phyloP scores from a whole-genome alignment of 2,888 invertebrate species.

The Nomada fucata region DNA sequence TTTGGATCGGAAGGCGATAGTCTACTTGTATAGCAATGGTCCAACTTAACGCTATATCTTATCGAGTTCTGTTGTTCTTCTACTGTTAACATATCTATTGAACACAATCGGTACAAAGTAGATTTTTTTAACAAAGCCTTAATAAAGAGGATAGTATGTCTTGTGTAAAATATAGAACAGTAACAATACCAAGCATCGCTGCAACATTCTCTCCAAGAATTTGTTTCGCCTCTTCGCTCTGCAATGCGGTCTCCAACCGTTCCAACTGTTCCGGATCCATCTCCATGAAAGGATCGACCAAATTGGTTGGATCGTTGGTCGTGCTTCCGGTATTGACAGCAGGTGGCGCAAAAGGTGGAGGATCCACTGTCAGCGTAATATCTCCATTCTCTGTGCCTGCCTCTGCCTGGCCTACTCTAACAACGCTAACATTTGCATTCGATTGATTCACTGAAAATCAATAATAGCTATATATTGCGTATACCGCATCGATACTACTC shows the following conservation, averaged over 20 bases:
- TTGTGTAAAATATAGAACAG: slow-evolving; percentile 5
- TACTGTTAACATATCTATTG: slow-evolving; percentile 83
- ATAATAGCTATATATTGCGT: not conserved
- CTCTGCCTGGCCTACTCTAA: slow-evolving; percentile 80
- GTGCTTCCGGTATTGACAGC: slow-evolving; percentile 52
- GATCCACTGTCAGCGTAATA: slow-evolving; percentile 82
- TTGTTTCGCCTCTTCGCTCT: slow-evolving; percentile 85
- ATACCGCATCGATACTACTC: too few relatives aligned
- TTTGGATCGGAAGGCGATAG: slow-evolving; percentile 86
- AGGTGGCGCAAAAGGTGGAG: slow-evolving; percentile 73
- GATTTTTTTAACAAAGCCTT: not conserved
- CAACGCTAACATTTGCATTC: slow-evolving; percentile 82
- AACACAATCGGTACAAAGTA: too few relatives aligned
- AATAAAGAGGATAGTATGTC: too few relatives aligned
- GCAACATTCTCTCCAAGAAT: slow-evolving; percentile 85
- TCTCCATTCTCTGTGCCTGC: slow-evolving; percentile 78
- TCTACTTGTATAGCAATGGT: slow-evolving; percentile 91
- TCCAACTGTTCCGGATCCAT: slow-evolving; percentile 85
- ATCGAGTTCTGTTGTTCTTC: slow-evolving; percentile 87
- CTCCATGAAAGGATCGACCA: slow-evolving; percentile 84
- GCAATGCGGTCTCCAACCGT: slow-evolving; percentile 85
- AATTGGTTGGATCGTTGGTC: slow-evolving; percentile 65
- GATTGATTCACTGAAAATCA: slow-evolving; percentile 79
- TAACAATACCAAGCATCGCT: slow-evolving; percentile 83
- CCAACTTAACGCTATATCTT: slow-evolving; percentile 86